phyloP scores from a whole-genome alignment of 2,888 invertebrate species.

The Lutraria lutraria region DNA sequence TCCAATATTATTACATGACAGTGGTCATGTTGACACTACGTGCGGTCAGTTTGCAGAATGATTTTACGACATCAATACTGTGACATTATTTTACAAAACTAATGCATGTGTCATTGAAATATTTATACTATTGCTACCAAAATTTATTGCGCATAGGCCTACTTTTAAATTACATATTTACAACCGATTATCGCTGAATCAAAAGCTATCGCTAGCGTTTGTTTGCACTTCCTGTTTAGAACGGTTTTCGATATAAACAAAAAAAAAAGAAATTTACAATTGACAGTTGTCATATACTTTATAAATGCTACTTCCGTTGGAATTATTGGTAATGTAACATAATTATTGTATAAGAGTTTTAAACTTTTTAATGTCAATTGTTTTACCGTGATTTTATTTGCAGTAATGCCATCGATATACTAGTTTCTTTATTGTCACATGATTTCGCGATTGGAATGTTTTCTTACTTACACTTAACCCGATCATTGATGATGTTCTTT shows the following conservation, averaged over 20 bases:
- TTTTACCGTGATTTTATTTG: neutral
- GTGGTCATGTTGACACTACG: neutral
- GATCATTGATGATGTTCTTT: too few relatives aligned
- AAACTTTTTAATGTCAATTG: neutral
- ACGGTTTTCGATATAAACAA: slow-evolving; percentile 47
- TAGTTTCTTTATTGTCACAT: neutral
- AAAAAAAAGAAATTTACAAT: neutral
- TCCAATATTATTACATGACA: neutral
- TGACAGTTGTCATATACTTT: neutral
- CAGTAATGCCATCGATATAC: neutral
- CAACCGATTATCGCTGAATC: neutral
- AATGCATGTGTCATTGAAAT: too few relatives aligned
- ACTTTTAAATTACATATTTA: neutral
- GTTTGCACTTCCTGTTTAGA: slow-evolving; percentile 28
- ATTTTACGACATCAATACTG: slow-evolving; percentile 16
- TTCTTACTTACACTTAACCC: neutral
- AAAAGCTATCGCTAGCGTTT: neutral
- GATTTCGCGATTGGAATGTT: neutral
- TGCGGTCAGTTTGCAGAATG: neutral
- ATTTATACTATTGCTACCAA: too few relatives aligned
- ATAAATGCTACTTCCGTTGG: neutral
- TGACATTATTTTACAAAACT: neutral
- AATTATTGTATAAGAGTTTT: too few relatives aligned
- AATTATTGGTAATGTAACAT: neutral
- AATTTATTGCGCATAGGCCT: too few relatives aligned